Evolutionary conservation across 2,113 vertebrate genomes (phyloP).

Genomic region (Apteryx owenii): DNA sequence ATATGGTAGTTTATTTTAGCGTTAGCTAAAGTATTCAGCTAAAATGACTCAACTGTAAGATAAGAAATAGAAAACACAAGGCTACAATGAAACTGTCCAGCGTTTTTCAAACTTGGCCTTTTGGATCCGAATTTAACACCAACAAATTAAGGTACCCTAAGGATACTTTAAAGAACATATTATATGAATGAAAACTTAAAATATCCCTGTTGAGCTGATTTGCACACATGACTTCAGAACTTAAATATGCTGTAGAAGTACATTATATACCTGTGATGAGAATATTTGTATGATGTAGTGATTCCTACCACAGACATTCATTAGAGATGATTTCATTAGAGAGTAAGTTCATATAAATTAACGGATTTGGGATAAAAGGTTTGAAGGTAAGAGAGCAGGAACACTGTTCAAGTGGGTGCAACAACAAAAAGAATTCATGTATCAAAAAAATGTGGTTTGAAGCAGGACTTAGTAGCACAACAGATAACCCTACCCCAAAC

Average conservation of each 20-base stretch:
- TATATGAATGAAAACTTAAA: background rate
- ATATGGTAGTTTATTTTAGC: background rate
- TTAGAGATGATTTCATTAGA: slow-evolving; percentile 1
- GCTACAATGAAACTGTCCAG: background rate
- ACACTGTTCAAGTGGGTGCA: background rate
- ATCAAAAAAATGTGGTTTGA: background rate
- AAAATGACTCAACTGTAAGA: background rate
- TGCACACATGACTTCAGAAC: background rate
- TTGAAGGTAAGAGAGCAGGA: background rate
- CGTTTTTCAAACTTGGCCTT: background rate
- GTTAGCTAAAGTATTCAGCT: background rate
- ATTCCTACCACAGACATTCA: background rate
- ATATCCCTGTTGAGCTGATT: background rate
- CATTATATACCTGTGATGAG: background rate
- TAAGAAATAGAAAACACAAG: background rate
- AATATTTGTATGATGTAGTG: background rate
- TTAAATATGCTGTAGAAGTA: background rate
- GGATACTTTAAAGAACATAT: background rate
- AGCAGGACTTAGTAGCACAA: background rate
- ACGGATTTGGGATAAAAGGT: background rate
- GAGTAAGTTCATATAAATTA: background rate
- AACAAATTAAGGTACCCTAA: background rate
- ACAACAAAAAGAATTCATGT: background rate
- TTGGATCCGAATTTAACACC: background rate
- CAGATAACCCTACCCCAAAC: background rate